Evolutionary conservation across 2,888 invertebrate genomes (phyloP).

Genomic region (Drosophila niveifrons): DNA sequence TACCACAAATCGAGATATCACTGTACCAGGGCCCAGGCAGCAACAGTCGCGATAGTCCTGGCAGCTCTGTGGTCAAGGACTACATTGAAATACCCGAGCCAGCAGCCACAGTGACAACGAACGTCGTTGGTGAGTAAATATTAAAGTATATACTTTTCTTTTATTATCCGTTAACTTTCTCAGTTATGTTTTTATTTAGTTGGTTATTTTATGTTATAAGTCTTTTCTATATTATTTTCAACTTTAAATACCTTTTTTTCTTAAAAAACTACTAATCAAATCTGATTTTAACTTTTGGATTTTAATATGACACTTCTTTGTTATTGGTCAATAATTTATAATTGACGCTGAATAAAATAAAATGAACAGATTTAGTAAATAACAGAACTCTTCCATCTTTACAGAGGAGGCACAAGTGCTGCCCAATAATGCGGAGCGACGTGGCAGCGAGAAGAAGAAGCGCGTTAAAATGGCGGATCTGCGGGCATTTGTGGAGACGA

Average conservation of each 20-base stretch:
- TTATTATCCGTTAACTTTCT: too few relatives aligned
- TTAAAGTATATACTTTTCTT: too few relatives aligned
- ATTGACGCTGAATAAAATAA: too few relatives aligned
- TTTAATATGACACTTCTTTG: too few relatives aligned
- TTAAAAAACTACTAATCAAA: too few relatives aligned
- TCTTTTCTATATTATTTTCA: too few relatives aligned
- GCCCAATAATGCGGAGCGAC: constrained; percentile 85
- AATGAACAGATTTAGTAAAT: too few relatives aligned
- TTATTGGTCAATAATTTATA: too few relatives aligned
- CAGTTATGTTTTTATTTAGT: too few relatives aligned
- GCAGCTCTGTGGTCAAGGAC: constrained; percentile 87
- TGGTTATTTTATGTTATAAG: too few relatives aligned
- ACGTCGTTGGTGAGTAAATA: constrained; percentile 72
- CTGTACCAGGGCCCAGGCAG: constrained; percentile 91
- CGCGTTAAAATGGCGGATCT: constrained; percentile 97
- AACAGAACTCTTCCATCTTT: constrained; percentile 3
- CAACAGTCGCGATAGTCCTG: constrained; percentile 85
- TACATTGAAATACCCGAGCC: constrained; percentile 92
- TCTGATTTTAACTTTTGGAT: too few relatives aligned
- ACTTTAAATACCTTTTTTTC: too few relatives aligned
- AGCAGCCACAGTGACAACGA: constrained; percentile 87
- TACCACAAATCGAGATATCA: constrained; percentile 96
- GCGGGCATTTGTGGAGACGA: constrained; percentile 96
- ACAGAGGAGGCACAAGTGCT: constrained; percentile 77
- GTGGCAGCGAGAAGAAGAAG: constrained; percentile 94